A percentile compares a stretch with the other conserved stretches of the same genome.
Conservation (phyloP, 2,797 vertebrate species). For the Sebastes umbrosus region DNA sequence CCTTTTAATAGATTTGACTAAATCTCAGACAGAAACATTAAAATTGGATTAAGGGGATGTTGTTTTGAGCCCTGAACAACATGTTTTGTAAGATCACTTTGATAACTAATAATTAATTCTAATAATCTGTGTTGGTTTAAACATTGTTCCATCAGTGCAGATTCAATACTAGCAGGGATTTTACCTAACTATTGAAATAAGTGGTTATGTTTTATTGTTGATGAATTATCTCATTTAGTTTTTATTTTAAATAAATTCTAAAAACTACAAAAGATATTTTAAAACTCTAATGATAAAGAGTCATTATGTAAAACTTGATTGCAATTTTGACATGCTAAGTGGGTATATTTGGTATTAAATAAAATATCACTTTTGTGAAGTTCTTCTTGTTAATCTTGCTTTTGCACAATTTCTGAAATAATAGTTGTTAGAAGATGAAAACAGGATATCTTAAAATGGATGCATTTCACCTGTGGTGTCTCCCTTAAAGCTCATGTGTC, state of each 20-base stretch:
- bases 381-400: background rate
- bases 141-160: background rate
- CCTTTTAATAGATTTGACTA: background rate
- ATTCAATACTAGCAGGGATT: background rate
- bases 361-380: background rate
- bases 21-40: background rate
- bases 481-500: background rate
- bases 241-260: background rate
- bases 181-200: background rate
- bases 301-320: background rate
- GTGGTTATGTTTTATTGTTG: background rate
- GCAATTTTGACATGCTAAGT: background rate
- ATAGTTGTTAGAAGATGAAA: background rate
- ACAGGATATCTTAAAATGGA: background rate
- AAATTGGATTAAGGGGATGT: background rate
- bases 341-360: background rate
- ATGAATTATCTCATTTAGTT: background rate
- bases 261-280: background rate
- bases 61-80: background rate
- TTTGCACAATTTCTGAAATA: background rate
- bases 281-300: background rate
- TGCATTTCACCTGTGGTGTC: background rate
- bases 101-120: background rate
- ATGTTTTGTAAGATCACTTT: background rate
- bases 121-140: background rate